Evolutionary conservation across 2,888 invertebrate genomes (phyloP), one percentile per base, ranked within the genome.

Genomic region (Amphimallon solstitiale): DNA sequence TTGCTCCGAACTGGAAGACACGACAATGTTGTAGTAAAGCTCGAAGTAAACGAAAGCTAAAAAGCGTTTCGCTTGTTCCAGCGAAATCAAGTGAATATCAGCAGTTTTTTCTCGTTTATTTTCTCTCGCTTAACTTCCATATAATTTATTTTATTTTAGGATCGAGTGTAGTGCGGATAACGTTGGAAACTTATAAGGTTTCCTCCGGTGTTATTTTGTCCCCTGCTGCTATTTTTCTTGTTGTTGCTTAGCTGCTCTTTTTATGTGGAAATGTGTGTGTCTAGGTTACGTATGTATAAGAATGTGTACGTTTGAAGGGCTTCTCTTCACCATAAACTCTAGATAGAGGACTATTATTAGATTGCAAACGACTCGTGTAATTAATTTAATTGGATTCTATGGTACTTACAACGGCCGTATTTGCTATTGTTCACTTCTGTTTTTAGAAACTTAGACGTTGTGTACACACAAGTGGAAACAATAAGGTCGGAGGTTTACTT

Each of bases 341-440:
- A 37, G 37, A 51, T 21, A 37, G 17, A 52, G n/a, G 17, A 15
- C 52, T 56, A 56, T 56, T 56, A 56, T 56, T 56, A 40, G 12
- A 23, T 23, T 23, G 40, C 56, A 38, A 52, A 52, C 52, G 52
- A 7, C n/a, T 12, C 37, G 51, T 17, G 40, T 56, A 56, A 56
- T 56, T 56, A 56, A 56, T 56, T 56, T 56, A 56, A 56, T 56
- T 38, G 56, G 56, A 56, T 56, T 56, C 40, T 19, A 12, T 56
- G 7, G 56, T 56, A 56, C 40, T 12, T 21, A 40, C 23, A 56
- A 40, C 56, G 40, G 17, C 37, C 14, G 40, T 23, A 14, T 38
- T 40, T 19, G 14, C 23, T 40, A 56, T 56, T 56, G 56, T 56
- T 40, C 37, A 35, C 21, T 40, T 21, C 40, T 23, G 19, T 56